These are phyloP conservation scores for Sarcophaga caerulescens DNA, from an alignment of 2,888 invertebrate species.

Conservation along the genomic window DNA sequence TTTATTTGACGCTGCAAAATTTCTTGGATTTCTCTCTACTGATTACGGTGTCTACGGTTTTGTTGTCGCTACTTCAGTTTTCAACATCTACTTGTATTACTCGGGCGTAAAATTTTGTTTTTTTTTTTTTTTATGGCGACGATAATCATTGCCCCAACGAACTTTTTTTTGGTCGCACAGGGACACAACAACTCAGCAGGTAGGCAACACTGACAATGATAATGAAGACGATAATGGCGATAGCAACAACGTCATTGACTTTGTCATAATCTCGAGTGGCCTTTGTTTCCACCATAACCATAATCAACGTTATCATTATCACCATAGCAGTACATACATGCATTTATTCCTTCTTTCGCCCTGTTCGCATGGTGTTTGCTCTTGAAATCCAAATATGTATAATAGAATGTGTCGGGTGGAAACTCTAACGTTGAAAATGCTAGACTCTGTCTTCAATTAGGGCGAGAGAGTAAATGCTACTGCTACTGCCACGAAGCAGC, in stretches of 20 bases:
- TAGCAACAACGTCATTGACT: conserved; percentile 52
- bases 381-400: conserved; percentile 13
- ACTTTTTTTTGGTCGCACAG: conserved; percentile 44
- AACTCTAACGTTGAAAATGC: not conserved
- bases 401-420: not conserved
- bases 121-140: conserved; percentile 1
- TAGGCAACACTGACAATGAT: conserved; percentile 48
- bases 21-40: no score
- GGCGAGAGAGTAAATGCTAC: conserved; percentile 28
- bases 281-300: conserved; percentile 50
- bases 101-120: conserved; percentile 25
- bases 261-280: conserved; percentile 64
- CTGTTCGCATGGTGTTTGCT: not conserved
- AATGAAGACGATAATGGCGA: conserved; percentile 29
- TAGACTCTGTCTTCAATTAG: not conserved
- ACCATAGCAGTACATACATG: not conserved
- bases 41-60: no score
- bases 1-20: no score
- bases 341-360: not conserved
- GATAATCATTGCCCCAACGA: conserved; percentile 51
- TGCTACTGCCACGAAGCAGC: not conserved
- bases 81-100: not conserved
- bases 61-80: conserved; percentile 6
- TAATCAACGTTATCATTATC: conserved; percentile 22
- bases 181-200: conserved; percentile 47